phyloP scores from a whole-genome alignment of 2,113 vertebrate genomes.

The Sialia sialis region DNA sequence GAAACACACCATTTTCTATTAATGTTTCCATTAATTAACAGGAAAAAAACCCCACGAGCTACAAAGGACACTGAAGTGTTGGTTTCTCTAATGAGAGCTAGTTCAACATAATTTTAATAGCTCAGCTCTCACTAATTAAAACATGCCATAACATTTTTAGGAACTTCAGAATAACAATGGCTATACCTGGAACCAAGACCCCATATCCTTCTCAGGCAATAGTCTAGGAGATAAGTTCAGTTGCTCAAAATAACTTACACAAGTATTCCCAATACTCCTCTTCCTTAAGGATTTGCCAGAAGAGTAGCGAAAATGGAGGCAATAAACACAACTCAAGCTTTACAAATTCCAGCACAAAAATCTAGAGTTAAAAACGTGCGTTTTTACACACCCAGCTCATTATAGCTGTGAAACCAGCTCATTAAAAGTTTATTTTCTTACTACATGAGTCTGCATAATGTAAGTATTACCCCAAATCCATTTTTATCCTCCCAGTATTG shows the following conservation, averaged over 20 bases:
- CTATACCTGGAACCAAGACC: background rate
- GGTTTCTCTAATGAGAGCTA: conserved; percentile 5
- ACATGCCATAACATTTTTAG: background rate
- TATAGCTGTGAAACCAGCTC: background rate
- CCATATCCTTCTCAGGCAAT: background rate
- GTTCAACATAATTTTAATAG: background rate
- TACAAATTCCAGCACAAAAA: background rate
- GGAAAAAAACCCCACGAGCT: background rate
- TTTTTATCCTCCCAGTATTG: background rate
- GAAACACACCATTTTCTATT: background rate
- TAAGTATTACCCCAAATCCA: background rate
- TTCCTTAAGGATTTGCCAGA: background rate
- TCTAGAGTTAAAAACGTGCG: background rate
- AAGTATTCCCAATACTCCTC: background rate
- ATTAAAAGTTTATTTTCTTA: background rate
- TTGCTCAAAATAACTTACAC: background rate
- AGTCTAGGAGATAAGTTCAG: background rate
- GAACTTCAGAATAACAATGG: background rate
- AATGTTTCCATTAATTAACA: background rate
- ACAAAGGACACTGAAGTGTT: background rate
- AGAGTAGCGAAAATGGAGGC: background rate
- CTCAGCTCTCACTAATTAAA: background rate
- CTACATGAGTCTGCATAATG: background rate
- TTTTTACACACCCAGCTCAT: background rate
- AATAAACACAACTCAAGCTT: background rate